Evolutionary conservation across 2,797 vertebrate species (phyloP).

Genomic region (Esox masquinongy): DNA sequence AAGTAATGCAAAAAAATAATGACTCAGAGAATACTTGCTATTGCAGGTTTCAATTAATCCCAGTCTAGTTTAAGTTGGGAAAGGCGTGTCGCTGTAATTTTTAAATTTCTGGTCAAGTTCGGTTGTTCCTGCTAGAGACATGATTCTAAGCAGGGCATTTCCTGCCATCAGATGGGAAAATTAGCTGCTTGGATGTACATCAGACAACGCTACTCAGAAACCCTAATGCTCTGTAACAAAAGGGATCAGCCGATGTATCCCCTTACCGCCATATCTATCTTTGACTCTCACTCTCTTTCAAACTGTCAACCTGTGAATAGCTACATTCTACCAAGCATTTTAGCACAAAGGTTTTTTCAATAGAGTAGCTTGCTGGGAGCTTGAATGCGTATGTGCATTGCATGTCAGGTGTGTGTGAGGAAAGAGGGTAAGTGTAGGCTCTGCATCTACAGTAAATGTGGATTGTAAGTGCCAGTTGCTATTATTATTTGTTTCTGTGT

Average conservation of each 20-base stretch:
- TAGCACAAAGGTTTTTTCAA: background rate
- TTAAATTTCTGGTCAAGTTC: background rate
- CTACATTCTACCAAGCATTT: background rate
- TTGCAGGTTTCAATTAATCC: too few species aligned
- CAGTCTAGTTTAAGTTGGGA: background rate
- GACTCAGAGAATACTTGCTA: too few species aligned
- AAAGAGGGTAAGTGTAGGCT: background rate
- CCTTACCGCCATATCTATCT: conserved; percentile 1
- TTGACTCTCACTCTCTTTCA: conserved; percentile 31
- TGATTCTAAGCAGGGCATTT: conserved; percentile 10
- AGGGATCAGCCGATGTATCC: conserved; percentile 6
- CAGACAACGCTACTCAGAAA: conserved; percentile 20
- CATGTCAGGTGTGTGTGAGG: background rate
- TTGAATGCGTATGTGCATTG: background rate
- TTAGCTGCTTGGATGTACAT: background rate
- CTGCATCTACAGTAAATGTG: background rate
- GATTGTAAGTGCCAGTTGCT: background rate
- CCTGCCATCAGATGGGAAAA: background rate
- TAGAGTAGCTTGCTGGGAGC: background rate
- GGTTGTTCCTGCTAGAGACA: background rate
- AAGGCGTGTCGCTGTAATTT: background rate
- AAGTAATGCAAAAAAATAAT: too few species aligned
- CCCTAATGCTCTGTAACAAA: conserved; percentile 32
- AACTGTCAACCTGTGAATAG: background rate
- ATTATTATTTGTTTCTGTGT: background rate